Base-by-base conservation (phyloP, 2,797 vertebrate genomes). In the Borostomias antarcticus region DNA sequence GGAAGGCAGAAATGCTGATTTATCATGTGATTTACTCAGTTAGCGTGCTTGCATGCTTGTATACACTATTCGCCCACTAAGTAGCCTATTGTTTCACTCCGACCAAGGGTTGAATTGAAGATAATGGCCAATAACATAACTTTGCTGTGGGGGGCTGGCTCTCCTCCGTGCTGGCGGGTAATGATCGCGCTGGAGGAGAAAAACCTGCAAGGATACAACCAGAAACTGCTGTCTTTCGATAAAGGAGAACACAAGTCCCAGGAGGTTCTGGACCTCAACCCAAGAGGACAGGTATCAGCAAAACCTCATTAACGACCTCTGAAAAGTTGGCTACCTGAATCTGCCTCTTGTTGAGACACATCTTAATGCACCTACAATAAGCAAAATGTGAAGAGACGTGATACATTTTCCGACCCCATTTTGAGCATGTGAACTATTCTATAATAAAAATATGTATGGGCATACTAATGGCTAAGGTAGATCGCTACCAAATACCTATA, bases 161-260 rank as follows among this genome's bases (percentile, higher is more conserved):
- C 91, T 56, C 88, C 91, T 1, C 89, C 90, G 3, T 92, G 92
- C 73, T 92, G 91, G 92, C 86, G 89, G 71, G 54, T 91, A 7
- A 69, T 78, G 89, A 87, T 93, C 4, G 58, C 64, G 1, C 82
- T 93, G 77, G 91, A 92, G 76, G 91, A 93, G 86, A 93, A 92
- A 69, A 68, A 70, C 1, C 75, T 93, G 70, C 77, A 86, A 70
- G 89, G 86, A 0, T 93, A 91, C 75, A 79, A 89, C 21, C 64
- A 78, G 0, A 82, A 83, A 26, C 1, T 72, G n/a, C 53, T 91
- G 0, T 79, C 72, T 32, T 91, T 91, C 15, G 81, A 88, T n/a
- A 90, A 91, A 66, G 29, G 17, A 51, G 87, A 88, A 58, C 89
- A 91, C 68, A 92, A 92, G 62, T 79, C 84, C 0, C 1, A 64